Conservation (phyloP, 1,140 invertebrate genomes). For the Drosophila ambigua region DNA sequence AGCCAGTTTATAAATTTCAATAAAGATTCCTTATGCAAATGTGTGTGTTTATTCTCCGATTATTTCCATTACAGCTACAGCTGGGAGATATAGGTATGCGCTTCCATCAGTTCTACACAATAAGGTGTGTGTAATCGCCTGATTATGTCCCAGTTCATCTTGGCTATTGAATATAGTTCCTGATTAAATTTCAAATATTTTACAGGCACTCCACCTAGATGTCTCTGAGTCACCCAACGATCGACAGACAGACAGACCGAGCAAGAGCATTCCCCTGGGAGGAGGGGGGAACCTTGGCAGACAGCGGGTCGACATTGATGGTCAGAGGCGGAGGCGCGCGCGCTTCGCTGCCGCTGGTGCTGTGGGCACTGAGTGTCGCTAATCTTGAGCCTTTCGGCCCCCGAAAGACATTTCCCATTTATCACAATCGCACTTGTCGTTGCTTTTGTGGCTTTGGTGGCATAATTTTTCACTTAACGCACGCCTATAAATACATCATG, state of each 20-base stretch:
- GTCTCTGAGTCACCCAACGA: conserved; percentile 27
- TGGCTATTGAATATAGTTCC: too few species aligned
- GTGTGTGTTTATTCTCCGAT: too few species aligned
- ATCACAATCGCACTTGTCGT: conserved; percentile 66
- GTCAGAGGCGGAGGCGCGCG: conserved; percentile 13
- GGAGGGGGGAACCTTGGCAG: conserved; percentile 43
- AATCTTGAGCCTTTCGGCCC: conserved; percentile 64
- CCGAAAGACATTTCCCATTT: conserved; percentile 70
- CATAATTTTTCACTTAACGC: conserved; percentile 82
- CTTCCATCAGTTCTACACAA: too few species aligned
- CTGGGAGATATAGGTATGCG: too few species aligned
- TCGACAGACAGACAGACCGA: conserved; percentile 3
- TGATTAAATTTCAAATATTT: too few species aligned
- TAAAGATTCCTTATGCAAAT: too few species aligned
- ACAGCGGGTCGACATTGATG: conserved; percentile 57
- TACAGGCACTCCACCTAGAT: too few species aligned
- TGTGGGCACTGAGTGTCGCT: conserved; percentile 24
- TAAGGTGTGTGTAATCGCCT: too few species aligned
- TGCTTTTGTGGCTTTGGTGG: conserved; percentile 52
- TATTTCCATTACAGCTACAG: too few species aligned
- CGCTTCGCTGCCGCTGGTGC: too few species aligned
- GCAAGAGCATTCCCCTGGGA: not conserved
- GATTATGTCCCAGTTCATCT: too few species aligned
- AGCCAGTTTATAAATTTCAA: too few species aligned
- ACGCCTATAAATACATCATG: conserved; percentile 71